Evolutionary conservation across 2,797 vertebrate species (phyloP).

Genomic region (Pseudopleuronectes americanus): DNA sequence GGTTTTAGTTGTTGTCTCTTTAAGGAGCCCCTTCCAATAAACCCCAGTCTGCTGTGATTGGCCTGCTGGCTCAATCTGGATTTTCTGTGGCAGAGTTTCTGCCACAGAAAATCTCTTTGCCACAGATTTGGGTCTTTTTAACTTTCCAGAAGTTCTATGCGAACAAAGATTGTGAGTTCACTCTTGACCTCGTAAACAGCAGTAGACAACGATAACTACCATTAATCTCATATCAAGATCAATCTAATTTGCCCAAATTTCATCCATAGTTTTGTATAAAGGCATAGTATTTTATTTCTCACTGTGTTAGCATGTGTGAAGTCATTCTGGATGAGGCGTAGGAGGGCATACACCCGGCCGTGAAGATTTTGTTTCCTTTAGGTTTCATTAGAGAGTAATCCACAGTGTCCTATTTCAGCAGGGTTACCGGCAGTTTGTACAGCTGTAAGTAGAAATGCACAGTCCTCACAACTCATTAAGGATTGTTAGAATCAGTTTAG

Average conservation of each 20-base stretch:
- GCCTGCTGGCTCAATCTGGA: too few species aligned
- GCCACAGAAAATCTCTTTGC: too few species aligned
- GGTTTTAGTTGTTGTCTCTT: too few species aligned
- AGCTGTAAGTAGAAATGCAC: slow-evolving; percentile 72
- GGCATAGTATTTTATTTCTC: neutral
- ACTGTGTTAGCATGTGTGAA: slow-evolving; percentile 57
- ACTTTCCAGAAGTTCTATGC: too few species aligned
- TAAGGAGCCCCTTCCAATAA: too few species aligned
- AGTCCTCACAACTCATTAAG: slow-evolving; percentile 64
- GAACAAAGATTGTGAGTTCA: neutral
- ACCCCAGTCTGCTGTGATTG: too few species aligned
- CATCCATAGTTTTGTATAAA: neutral
- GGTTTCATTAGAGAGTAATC: slow-evolving; percentile 66
- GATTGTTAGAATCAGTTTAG: slow-evolving; percentile 67
- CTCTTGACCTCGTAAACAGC: neutral
- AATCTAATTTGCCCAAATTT: too few species aligned
- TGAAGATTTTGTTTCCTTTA: slow-evolving; percentile 73
- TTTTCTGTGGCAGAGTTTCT: too few species aligned
- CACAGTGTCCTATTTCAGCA: slow-evolving; percentile 53
- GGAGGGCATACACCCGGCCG: slow-evolving; percentile 51
- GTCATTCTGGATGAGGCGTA: slow-evolving; percentile 67
- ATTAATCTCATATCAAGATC: too few species aligned
- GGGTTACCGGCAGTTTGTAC: slow-evolving; percentile 77
- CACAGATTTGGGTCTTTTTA: too few species aligned
- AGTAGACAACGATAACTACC: too few species aligned